phyloP scores from a whole-genome alignment of 2,888 invertebrate species.

The Rosalia funebris region DNA sequence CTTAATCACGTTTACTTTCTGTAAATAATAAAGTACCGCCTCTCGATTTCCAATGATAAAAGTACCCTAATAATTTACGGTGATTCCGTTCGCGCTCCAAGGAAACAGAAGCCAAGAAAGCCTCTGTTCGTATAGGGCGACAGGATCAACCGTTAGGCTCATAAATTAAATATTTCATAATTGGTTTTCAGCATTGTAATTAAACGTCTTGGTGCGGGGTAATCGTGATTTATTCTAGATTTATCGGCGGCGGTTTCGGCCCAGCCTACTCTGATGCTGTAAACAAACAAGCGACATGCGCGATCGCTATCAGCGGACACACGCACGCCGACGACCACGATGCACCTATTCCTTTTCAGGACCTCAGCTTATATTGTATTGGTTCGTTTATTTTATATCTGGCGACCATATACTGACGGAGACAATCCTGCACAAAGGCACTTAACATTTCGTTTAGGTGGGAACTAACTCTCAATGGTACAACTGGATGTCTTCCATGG shows the following conservation, averaged over 20 bases:
- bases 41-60: constrained; percentile 37
- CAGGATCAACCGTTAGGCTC: constrained; percentile 27
- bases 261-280: constrained; percentile 54
- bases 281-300: constrained; percentile 59
- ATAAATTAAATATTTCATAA: constrained; percentile 63
- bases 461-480: too few species aligned
- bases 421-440: neutral
- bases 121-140: constrained; percentile 9
- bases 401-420: neutral
- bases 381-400: constrained; percentile 17
- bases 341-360: constrained; percentile 16
- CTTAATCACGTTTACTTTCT: constrained; percentile 55
- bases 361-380: constrained; percentile 17
- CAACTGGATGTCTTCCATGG: too few species aligned
- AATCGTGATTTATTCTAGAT: constrained; percentile 58
- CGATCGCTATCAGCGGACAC: constrained; percentile 56
- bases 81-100: constrained; percentile 1
- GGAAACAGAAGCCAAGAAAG: constrained; percentile 24
- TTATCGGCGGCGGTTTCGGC: constrained; percentile 51
- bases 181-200: constrained; percentile 63
- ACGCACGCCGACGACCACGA: constrained; percentile 28
- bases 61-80: constrained; percentile 8
- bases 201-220: constrained; percentile 55
- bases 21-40: constrained; percentile 53
- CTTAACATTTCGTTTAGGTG: too few species aligned